Evolutionary conservation across 2,113 vertebrate species (phyloP).

Genomic region (Lates calcarifer): DNA sequence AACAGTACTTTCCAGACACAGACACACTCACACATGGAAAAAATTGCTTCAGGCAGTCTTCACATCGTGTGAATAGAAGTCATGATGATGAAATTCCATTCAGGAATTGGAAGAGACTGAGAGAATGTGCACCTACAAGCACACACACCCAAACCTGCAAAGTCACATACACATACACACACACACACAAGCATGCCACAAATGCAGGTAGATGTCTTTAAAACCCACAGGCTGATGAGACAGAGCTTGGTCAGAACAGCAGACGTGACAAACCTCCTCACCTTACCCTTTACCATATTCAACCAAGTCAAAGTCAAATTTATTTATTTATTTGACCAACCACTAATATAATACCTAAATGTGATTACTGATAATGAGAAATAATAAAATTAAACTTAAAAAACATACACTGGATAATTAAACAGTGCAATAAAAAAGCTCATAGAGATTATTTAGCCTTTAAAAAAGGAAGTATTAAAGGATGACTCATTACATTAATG

Average conservation of each 20-base stretch:
- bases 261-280: too few relatives aligned
- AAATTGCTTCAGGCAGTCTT: too few relatives aligned
- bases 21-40: background rate
- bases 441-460: background rate
- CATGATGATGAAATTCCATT: background rate
- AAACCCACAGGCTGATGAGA: background rate
- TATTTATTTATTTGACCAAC: too few relatives aligned
- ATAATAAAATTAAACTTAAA: too few relatives aligned
- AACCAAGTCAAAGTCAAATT: too few relatives aligned
- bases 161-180: too few relatives aligned
- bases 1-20: background rate
- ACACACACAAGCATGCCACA: background rate
- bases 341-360: too few relatives aligned
- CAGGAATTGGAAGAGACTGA: background rate
- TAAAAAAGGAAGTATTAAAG: background rate
- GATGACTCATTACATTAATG: too few relatives aligned
- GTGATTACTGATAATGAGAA: too few relatives aligned
- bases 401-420: too few relatives aligned
- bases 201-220: background rate
- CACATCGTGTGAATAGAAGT: fast-evolving
- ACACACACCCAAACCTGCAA: background rate
- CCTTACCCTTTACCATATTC: too few relatives aligned
- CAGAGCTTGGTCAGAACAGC: background rate
- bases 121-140: background rate
- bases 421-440: too few relatives aligned